Evolutionary conservation across 2,888 invertebrate species (phyloP).

Genomic region (Linhomoeus sp.): DNA sequence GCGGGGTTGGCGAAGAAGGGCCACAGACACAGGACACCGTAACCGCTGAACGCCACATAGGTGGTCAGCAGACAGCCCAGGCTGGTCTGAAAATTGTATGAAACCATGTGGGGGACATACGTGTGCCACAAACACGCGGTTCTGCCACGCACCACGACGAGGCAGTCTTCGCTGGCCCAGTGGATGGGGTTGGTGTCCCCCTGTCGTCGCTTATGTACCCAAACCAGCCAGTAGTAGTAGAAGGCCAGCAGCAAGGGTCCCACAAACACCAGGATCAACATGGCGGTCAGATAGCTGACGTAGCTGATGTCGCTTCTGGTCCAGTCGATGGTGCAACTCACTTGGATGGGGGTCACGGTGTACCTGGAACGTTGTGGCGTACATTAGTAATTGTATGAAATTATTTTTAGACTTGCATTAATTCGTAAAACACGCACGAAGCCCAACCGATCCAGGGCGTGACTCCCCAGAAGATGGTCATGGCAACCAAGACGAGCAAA

Average conservation of each 20-base stretch:
- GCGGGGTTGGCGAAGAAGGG: slow-evolving; percentile 15
- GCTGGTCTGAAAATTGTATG: not conserved
- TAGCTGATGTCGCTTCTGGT: slow-evolving; percentile 15
- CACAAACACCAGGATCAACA: slow-evolving; percentile 15
- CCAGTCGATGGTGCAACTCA: slow-evolving; percentile 26
- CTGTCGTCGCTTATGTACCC: slow-evolving; percentile 13
- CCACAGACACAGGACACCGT: slow-evolving; percentile 24
- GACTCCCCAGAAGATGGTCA: slow-evolving; percentile 10
- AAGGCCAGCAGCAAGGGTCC: slow-evolving; percentile 11
- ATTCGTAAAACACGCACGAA: not conserved
- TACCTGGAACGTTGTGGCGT: slow-evolving; percentile 10
- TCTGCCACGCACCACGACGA: not conserved
- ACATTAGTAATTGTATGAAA: not conserved
- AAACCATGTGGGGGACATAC: no score
- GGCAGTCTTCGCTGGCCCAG: not conserved
- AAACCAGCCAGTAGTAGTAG: slow-evolving; percentile 11
- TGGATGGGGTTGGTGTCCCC: slow-evolving; percentile 6
- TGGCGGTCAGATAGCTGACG: slow-evolving; percentile 17
- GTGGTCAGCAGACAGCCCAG: not conserved
- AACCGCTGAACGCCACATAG: slow-evolving; percentile 20
- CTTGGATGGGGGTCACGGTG: slow-evolving; percentile 15
- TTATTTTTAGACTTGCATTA: no score
- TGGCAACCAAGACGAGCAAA: slow-evolving; percentile 5
- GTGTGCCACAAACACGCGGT: no score
- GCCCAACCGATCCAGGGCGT: slow-evolving; percentile 17